These are phyloP conservation scores for Tragelaphus oryx DNA, from an alignment of 2,797 vertebrate genomes.

Conservation along the genomic window DNA sequence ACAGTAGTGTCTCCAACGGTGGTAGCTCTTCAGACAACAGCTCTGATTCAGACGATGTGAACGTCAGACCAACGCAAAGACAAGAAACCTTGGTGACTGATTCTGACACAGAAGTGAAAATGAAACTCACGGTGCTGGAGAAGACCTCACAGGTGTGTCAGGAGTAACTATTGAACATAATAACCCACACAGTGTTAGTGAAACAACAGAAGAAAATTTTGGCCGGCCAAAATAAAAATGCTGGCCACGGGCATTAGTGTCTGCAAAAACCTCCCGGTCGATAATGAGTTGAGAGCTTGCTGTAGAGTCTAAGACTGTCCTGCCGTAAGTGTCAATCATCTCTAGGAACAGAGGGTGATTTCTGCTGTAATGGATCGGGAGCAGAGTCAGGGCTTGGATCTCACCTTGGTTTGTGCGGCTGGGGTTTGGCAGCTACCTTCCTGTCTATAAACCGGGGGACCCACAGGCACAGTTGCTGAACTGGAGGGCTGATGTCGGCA, in stretches of 20 bases:
- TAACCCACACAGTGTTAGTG: not conserved
- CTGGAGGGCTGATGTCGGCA: not conserved
- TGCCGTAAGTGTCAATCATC: fast-evolving
- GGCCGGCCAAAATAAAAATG: not conserved
- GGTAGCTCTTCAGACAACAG: not conserved
- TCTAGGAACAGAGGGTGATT: not conserved
- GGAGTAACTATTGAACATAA: not conserved
- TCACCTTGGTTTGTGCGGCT: not conserved
- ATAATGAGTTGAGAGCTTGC: not conserved
- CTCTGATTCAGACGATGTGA: not conserved
- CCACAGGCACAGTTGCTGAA: fast-evolving
- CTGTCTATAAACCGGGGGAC: fast-evolving
- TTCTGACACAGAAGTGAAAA: not conserved
- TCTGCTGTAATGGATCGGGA: not conserved
- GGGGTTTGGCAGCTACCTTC: not conserved
- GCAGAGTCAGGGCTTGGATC: not conserved
- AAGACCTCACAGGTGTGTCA: not conserved
- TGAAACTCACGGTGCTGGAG: not conserved
- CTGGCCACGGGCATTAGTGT: not conserved
- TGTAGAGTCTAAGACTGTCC: not conserved
- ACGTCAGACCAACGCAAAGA: not conserved
- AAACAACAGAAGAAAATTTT: not conserved
- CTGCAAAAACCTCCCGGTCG: not conserved
- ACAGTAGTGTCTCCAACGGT: not conserved
- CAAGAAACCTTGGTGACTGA: not conserved